phyloP scores from a whole-genome alignment of 2,888 invertebrate genomes.

The Dexiosoma caninum region DNA sequence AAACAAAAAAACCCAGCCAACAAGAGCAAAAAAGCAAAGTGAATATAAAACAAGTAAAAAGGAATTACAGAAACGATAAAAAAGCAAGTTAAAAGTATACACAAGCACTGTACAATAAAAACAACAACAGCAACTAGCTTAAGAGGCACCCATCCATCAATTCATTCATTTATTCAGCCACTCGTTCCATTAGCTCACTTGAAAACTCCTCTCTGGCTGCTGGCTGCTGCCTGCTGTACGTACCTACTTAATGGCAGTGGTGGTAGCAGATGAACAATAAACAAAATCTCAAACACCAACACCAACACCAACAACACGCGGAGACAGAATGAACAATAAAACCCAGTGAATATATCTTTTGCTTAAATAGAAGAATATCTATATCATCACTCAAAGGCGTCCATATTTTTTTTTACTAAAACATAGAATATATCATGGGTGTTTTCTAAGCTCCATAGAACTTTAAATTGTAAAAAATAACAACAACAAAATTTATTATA shows the following conservation, averaged over 20 bases:
- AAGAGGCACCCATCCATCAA: slow-evolving; percentile 37
- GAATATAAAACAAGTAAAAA: slow-evolving; percentile 11
- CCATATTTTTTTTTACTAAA: too few species aligned
- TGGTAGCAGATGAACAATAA: slow-evolving; percentile 21
- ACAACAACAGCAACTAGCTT: slow-evolving; percentile 35
- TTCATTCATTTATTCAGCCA: slow-evolving; percentile 53
- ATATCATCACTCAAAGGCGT: too few species aligned
- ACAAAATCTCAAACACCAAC: slow-evolving; percentile 27
- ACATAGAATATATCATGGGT: too few species aligned
- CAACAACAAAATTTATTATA: too few species aligned
- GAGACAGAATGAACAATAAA: background rate
- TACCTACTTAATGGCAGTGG: background rate
- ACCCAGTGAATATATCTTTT: slow-evolving; percentile 26
- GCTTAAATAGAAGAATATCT: too few species aligned
- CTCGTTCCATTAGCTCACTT: slow-evolving; percentile 51
- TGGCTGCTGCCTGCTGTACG: too few species aligned
- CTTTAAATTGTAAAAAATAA: too few species aligned
- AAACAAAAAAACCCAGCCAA: slow-evolving; percentile 23
- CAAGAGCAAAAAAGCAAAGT: slow-evolving; percentile 20
- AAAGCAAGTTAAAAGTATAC: slow-evolving; percentile 30
- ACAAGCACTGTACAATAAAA: slow-evolving; percentile 57
- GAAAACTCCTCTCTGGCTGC: background rate
- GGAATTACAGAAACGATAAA: background rate
- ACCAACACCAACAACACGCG: background rate
- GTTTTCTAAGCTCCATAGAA: too few species aligned